A percentile compares a stretch with the other conserved stretches of the same genome.
phyloP scores from a whole-genome alignment of 2,888 invertebrate species.

The Plebejus anna region DNA sequence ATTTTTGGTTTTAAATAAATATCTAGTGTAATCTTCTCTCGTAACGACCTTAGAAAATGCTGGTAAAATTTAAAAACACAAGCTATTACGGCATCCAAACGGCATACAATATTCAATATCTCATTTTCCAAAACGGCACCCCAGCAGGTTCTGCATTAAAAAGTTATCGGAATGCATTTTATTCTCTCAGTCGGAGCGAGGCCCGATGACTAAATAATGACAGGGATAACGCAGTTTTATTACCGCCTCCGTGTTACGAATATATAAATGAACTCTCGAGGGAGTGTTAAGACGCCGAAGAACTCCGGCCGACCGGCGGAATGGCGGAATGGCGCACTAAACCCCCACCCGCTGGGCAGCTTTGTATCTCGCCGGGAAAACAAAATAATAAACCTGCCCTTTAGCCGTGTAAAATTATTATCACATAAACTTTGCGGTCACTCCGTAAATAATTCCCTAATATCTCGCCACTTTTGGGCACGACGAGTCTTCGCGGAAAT shows the following conservation, averaged over 20 bases:
- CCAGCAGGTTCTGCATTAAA: conserved; percentile 24
- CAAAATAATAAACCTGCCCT: conserved; percentile 49
- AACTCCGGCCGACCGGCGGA: conserved; percentile 71
- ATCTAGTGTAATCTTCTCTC: not conserved
- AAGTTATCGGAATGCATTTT: conserved; percentile 71
- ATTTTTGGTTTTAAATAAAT: not conserved
- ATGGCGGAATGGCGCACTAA: conserved; percentile 63
- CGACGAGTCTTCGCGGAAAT: not conserved
- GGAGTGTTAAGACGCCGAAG: conserved; percentile 77
- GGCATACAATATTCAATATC: conserved; percentile 26
- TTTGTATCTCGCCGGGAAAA: conserved; percentile 57
- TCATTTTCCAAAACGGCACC: conserved; percentile 25
- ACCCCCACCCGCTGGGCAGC: conserved; percentile 68
- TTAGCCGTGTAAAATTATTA: conserved; percentile 26
- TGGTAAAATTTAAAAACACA: not conserved
- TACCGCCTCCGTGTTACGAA: conserved; percentile 76
- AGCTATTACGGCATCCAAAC: conserved; percentile 21
- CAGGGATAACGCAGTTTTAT: conserved; percentile 78
- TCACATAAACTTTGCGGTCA: conserved; percentile 25
- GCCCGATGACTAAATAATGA: conserved; percentile 79
- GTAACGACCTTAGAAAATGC: not conserved
- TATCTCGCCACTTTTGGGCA: conserved; percentile 12
- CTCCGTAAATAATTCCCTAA: conserved; percentile 47
- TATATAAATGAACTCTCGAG: conserved; percentile 77
- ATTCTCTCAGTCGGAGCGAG: conserved; percentile 56